Evolutionary conservation across 1,140 invertebrate genomes (phyloP).

Genomic region (Cardiocondyla obscurior): DNA sequence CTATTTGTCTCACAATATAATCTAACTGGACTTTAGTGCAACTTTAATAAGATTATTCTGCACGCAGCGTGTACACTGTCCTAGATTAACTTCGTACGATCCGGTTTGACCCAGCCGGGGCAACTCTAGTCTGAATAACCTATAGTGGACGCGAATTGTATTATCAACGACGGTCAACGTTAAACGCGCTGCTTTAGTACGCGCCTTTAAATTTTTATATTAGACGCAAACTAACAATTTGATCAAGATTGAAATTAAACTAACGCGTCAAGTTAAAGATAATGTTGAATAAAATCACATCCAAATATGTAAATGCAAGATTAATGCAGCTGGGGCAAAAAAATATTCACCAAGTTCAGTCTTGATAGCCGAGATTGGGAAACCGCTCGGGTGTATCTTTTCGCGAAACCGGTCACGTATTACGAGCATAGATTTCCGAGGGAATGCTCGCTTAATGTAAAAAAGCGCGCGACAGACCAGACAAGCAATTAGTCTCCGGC

Average conservation of each 20-base stretch:
- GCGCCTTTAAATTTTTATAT: not conserved
- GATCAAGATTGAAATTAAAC: not conserved
- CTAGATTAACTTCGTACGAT: slow-evolving; percentile 44
- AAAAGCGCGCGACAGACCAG: slow-evolving; percentile 22
- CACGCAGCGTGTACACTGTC: slow-evolving; percentile 26
- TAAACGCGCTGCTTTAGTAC: not conserved
- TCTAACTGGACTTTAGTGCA: slow-evolving; percentile 38
- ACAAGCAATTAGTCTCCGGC: slow-evolving; percentile 48
- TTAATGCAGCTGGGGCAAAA: not conserved
- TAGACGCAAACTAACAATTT: not conserved
- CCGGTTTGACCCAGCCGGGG: slow-evolving; percentile 11
- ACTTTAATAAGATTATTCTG: slow-evolving; percentile 51
- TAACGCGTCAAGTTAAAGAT: not conserved
- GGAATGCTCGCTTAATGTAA: slow-evolving; percentile 15
- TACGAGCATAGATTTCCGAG: slow-evolving; percentile 36
- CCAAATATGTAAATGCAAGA: not conserved
- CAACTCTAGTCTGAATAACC: slow-evolving; percentile 25
- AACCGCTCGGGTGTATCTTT: not conserved
- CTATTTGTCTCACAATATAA: slow-evolving; percentile 28
- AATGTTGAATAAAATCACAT: not conserved
- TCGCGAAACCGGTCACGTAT: slow-evolving; percentile 49
- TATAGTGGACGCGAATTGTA: slow-evolving; percentile 16
- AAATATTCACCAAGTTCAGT: not conserved
- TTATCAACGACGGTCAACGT: slow-evolving; percentile 10
- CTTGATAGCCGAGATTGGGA: not conserved